phyloP scores from a whole-genome alignment of 2,888 invertebrate species.

The Drosophila ezoana region DNA sequence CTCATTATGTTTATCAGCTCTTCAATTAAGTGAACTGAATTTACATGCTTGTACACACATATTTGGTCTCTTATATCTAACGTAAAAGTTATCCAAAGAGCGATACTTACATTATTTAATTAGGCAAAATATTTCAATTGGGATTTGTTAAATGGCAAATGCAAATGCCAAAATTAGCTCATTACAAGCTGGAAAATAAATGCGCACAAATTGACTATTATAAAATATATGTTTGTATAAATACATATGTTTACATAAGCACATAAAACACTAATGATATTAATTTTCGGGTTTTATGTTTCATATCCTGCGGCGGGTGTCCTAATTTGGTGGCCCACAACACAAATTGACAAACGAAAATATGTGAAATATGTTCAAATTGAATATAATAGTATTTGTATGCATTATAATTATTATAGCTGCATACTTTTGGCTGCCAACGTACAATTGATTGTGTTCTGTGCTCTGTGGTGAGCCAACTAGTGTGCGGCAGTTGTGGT shows the following conservation, averaged over 20 bases:
- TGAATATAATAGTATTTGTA: conserved; percentile 27
- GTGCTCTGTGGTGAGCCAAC: background rate
- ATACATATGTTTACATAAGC: conserved; percentile 11
- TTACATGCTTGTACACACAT: background rate
- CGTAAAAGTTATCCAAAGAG: background rate
- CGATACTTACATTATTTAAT: conserved; percentile 46
- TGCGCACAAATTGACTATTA: conserved; percentile 23
- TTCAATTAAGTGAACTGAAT: background rate
- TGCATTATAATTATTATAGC: conserved; percentile 19
- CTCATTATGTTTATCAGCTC: background rate
- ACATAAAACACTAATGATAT: conserved; percentile 14
- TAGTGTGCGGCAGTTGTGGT: background rate
- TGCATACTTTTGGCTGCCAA: conserved; percentile 26
- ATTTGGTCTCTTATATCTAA: too few species aligned
- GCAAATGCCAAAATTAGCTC: conserved; percentile 32
- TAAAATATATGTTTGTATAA: background rate
- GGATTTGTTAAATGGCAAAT: conserved; percentile 4
- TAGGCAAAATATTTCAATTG: conserved; percentile 29
- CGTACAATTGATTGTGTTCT: conserved; percentile 24
- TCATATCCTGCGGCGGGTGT: conserved; percentile 38
- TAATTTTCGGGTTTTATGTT: conserved; percentile 24
- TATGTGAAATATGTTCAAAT: conserved; percentile 19
- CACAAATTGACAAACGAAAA: conserved; percentile 23
- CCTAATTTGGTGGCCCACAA: conserved; percentile 31
- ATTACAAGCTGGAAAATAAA: conserved; percentile 43